Evolutionary conservation across 2,113 vertebrate species (phyloP), one percentile per base, ranked within the genome.

Genomic region (Grammomys dolichurus): DNA sequence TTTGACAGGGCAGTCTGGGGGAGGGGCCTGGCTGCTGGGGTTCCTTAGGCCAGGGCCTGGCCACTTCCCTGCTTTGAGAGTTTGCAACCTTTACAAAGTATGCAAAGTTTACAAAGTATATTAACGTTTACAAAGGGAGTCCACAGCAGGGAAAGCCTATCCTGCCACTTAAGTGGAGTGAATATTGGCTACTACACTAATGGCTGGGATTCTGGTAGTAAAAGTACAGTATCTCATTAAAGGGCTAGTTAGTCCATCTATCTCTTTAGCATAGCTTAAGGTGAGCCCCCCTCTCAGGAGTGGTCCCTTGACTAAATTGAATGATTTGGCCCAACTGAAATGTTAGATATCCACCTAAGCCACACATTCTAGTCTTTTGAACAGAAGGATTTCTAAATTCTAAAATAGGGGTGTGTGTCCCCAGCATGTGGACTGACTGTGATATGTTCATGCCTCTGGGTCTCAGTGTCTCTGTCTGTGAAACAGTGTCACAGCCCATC

Each of bases 391-490:
- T 56, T 36, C 36, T 56, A 36, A 67, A n/a, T 33, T 6, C 14
- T 0, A 2, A 82, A 2, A 60, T 17, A 6, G n/a, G 4, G 0
- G 60, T 86, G 0, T 5, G 5, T 19, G 3, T 43, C 17, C 22
- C 46, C 12, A 28, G 9, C 2, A 1, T 31, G 24, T 69, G 22
- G 17, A 43, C 31, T 36, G 51, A 69, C 67, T 87, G 5, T 33
- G 46, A 48, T 54, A 43, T 10, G 48, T 13, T 36, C 26, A 4
- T 1, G 40, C 56, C 82, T 91, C 75, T 86, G 75, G 78, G 26
- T 10, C 89, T 58, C 36, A 43, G 56, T 63, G 73, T 89, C 46
- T 28, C 75, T 67, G 69, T 20, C 46, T 89, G 33, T 75, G 63
- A 73, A 51, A 46, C 5, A 9, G 13, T 28, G n/a, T 78, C 54